These are phyloP conservation scores for Caretta caretta DNA, from an alignment of 2,113 vertebrate genomes.

Conservation along the genomic window DNA sequence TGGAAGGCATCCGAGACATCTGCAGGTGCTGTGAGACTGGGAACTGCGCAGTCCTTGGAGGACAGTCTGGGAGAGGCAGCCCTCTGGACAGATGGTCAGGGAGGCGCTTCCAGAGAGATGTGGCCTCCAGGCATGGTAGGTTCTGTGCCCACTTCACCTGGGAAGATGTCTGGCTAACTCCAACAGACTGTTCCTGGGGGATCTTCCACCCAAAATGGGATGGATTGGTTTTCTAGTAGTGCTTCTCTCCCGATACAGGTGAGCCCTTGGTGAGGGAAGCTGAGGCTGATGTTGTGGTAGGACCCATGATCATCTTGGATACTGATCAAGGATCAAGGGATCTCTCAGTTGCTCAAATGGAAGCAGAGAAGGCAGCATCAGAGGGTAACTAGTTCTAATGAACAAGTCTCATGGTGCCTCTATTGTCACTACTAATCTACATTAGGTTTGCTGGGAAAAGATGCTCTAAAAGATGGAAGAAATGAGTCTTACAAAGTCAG, in stretches of 20 bases:
- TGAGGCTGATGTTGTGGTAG: conserved; percentile 57
- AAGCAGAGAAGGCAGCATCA: background rate
- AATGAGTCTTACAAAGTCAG: background rate
- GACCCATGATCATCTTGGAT: conserved; percentile 53
- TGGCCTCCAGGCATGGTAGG: conserved; percentile 30
- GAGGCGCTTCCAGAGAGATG: background rate
- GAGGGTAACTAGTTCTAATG: too few species aligned
- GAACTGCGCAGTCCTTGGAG: background rate
- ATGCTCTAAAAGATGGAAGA: background rate
- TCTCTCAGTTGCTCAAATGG: background rate
- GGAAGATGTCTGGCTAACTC: too few species aligned
- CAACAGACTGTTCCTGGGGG: too few species aligned
- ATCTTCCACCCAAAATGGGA: too few species aligned
- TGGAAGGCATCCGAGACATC: too few species aligned
- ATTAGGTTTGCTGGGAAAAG: background rate
- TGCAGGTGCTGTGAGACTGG: too few species aligned
- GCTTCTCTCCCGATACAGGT: background rate
- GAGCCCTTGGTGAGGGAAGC: background rate
- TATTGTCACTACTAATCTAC: too few species aligned
- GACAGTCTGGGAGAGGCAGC: background rate
- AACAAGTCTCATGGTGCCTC: too few species aligned
- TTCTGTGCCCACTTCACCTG: background rate
- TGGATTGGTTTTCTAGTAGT: background rate
- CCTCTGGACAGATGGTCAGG: background rate
- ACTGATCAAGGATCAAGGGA: background rate